A percentile compares a stretch with the other conserved stretches of the same genome.
These are phyloP conservation scores for Dicrostonyx torquatus DNA, from an alignment of 2,797 vertebrate species.

Conservation along the genomic window DNA sequence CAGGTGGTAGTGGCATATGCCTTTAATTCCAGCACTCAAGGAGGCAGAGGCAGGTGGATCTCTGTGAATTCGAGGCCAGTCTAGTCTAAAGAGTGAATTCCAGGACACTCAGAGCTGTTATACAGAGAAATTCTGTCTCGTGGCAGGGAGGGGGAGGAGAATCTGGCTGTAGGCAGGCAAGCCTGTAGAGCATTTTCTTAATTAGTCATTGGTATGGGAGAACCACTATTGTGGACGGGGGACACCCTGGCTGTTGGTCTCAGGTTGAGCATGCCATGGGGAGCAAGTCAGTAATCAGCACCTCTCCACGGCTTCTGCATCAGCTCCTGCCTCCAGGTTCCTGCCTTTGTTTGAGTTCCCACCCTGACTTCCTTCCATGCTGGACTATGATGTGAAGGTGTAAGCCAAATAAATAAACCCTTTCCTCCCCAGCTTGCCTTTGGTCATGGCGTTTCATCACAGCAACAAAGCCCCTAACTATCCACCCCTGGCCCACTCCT, in stretches of 20 bases:
- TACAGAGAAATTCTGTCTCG: too few species aligned
- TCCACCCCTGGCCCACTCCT: not conserved
- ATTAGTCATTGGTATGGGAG: too few species aligned
- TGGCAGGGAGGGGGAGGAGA: too few species aligned
- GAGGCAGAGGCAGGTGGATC: too few species aligned
- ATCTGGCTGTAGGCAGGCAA: not conserved
- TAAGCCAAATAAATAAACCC: not conserved
- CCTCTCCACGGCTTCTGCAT: not conserved
- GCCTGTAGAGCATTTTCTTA: not conserved
- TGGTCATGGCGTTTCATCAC: not conserved
- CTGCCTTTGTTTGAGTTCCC: not conserved
- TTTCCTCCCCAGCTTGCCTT: not conserved
- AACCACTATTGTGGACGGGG: not conserved
- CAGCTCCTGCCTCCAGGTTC: not conserved
- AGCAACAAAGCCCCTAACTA: not conserved
- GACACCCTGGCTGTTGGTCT: not conserved
- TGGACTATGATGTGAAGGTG: not conserved
- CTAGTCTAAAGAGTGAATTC: too few species aligned
- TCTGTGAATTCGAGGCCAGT: too few species aligned
- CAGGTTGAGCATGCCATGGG: not conserved
- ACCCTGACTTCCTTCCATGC: not conserved
- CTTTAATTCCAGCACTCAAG: too few species aligned
- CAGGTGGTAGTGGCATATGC: too few species aligned
- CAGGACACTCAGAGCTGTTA: too few species aligned
- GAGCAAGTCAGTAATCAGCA: too few species aligned